phyloP scores from a whole-genome alignment of 2,797 vertebrate species.

The Protosalanx chinensis region DNA sequence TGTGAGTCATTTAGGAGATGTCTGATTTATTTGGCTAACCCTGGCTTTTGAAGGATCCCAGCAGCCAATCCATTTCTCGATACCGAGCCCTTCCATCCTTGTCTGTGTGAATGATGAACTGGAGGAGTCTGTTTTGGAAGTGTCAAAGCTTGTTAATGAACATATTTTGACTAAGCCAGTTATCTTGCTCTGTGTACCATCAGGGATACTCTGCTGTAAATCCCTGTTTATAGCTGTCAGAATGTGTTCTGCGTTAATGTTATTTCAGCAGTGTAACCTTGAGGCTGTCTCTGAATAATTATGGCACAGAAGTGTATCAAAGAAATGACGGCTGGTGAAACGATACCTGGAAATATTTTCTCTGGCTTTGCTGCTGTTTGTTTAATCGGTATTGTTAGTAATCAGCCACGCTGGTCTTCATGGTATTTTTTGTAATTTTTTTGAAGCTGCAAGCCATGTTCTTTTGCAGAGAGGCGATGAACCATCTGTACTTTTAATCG shows the following conservation, averaged over 20 bases:
- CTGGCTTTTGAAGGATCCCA: too few species aligned
- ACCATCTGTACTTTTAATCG: too few species aligned
- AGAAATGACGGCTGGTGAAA: neutral
- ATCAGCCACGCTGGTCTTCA: neutral
- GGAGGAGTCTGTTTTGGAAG: neutral
- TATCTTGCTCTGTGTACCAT: neutral
- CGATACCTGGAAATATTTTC: neutral
- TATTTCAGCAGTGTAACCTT: slow-evolving; percentile 4
- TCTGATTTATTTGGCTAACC: too few species aligned
- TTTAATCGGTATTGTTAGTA: neutral
- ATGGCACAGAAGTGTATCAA: neutral
- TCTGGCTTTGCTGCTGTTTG: neutral
- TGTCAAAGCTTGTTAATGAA: neutral
- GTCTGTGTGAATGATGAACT: neutral
- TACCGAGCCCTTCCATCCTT: too few species aligned
- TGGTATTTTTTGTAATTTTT: neutral
- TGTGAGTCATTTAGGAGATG: too few species aligned
- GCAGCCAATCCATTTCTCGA: too few species aligned
- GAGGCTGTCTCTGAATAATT: neutral
- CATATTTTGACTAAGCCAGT: neutral
- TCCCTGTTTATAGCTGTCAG: neutral
- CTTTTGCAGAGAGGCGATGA: neutral
- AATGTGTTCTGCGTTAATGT: neutral
- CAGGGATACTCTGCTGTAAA: neutral
- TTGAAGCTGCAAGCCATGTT: neutral